A percentile compares a stretch with the other conserved stretches of the same genome.
These are phyloP conservation scores for Hirundo rustica DNA, from an alignment of 2,797 vertebrate genomes.

Conservation along the genomic window DNA sequence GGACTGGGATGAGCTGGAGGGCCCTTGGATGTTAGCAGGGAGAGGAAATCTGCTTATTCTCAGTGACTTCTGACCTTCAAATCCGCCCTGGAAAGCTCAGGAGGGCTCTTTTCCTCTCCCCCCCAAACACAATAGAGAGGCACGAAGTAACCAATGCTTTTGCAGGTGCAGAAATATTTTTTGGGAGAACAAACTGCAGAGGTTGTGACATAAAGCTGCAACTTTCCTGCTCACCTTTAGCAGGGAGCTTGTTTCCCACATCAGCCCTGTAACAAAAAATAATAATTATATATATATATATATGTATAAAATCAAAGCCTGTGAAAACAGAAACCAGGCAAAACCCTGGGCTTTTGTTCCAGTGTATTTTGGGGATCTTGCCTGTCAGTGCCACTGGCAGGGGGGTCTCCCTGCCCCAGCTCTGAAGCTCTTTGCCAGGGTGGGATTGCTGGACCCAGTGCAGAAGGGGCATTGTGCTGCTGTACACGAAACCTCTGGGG, in stretches of 20 bases:
- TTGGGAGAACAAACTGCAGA: neutral
- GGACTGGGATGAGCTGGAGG: neutral
- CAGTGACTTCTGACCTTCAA: neutral
- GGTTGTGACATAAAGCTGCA: neutral
- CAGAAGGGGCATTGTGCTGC: neutral
- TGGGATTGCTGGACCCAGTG: neutral
- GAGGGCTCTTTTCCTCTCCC: neutral
- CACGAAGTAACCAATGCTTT: slow-evolving; percentile 18
- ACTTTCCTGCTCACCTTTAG: slow-evolving; percentile 25
- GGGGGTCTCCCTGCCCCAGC: neutral
- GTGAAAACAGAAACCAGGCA: neutral
- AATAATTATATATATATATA: too few species aligned
- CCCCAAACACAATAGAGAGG: neutral
- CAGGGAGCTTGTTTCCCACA: slow-evolving; percentile 10
- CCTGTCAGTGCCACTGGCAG: neutral
- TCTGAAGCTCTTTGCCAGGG: neutral
- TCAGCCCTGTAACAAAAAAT: neutral
- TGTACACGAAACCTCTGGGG: neutral
- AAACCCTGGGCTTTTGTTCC: neutral
- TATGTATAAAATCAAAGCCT: neutral
- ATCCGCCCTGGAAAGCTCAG: neutral
- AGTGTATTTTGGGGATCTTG: neutral
- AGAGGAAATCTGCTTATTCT: slow-evolving; percentile 35
- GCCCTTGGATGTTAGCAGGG: neutral
- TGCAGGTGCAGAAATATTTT: slow-evolving; percentile 59